phyloP scores from a whole-genome alignment of 2,797 vertebrate species.

The Acropternis orthonyx region DNA sequence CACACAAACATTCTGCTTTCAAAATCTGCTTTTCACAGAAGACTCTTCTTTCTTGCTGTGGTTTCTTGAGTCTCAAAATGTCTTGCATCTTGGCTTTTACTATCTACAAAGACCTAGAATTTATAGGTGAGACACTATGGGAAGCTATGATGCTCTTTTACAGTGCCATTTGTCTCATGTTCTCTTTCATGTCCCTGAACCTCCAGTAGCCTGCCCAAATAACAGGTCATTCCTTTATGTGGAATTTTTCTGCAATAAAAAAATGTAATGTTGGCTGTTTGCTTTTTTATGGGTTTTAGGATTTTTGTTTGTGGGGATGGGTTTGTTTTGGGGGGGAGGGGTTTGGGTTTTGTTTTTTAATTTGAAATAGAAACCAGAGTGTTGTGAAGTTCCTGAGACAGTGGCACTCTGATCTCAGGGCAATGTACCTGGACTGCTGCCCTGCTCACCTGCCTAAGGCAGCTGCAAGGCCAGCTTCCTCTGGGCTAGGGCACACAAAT shows the following conservation, averaged over 20 bases:
- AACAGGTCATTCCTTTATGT: not conserved
- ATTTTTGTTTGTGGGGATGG: not conserved
- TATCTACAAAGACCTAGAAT: not conserved
- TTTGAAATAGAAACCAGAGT: not conserved
- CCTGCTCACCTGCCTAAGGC: not conserved
- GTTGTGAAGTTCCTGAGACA: not conserved
- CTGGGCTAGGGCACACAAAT: not conserved
- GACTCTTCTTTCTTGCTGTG: not conserved
- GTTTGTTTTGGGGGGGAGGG: not conserved
- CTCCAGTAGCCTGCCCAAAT: not conserved
- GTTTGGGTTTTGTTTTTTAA: not conserved
- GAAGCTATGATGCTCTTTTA: not conserved
- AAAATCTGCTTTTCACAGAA: not conserved
- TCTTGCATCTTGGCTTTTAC: not conserved
- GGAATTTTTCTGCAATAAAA: not conserved
- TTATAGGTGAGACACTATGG: not conserved
- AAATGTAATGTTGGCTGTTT: not conserved
- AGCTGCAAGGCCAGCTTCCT: not conserved
- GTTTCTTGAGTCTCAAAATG: not conserved
- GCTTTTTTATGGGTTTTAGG: not conserved
- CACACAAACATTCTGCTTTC: slow-evolving; percentile 1
- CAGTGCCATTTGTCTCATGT: not conserved
- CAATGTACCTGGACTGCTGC: not conserved
- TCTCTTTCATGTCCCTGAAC: not conserved
- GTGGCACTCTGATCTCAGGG: not conserved